Conservation (phyloP, 2,113 vertebrate species). For the Bettongia penicillata region DNA sequence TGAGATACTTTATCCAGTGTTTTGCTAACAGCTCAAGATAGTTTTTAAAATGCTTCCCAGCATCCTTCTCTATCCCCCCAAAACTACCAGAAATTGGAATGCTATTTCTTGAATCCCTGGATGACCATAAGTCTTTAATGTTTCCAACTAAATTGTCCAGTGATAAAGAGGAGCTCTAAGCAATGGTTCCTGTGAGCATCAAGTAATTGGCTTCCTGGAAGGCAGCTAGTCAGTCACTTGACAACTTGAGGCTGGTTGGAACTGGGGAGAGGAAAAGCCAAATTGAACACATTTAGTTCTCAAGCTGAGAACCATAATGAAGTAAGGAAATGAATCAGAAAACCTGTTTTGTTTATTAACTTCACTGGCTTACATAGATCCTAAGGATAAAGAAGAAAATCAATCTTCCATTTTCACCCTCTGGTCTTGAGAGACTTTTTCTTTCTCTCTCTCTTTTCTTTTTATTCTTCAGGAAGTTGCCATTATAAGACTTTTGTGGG, state of each 20-base stretch:
- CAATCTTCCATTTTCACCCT: slow-evolving; percentile 66
- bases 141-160: slow-evolving; percentile 52
- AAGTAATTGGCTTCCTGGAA: slow-evolving; percentile 70
- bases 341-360: slow-evolving; percentile 46
- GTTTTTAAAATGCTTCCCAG: slow-evolving; percentile 4
- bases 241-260: slow-evolving; percentile 51
- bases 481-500: slow-evolving; percentile 3
- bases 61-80: not conserved
- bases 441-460: slow-evolving; percentile 3
- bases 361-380: slow-evolving; percentile 47
- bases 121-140: slow-evolving; percentile 44
- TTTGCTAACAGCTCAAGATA: not conserved
- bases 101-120: not conserved
- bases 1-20: not conserved
- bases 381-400: slow-evolving; percentile 62
- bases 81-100: not conserved
- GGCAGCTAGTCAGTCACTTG: slow-evolving; percentile 51
- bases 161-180: slow-evolving; percentile 29
- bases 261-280: slow-evolving; percentile 53
- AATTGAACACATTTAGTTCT: slow-evolving; percentile 56
- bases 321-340: slow-evolving; percentile 52
- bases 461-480: slow-evolving; percentile 39
- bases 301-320: slow-evolving; percentile 60
- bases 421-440: slow-evolving; percentile 58
- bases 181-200: slow-evolving; percentile 36